Evolutionary conservation across 2,113 vertebrate genomes (phyloP).

Genomic region (Nycticebus coucang): DNA sequence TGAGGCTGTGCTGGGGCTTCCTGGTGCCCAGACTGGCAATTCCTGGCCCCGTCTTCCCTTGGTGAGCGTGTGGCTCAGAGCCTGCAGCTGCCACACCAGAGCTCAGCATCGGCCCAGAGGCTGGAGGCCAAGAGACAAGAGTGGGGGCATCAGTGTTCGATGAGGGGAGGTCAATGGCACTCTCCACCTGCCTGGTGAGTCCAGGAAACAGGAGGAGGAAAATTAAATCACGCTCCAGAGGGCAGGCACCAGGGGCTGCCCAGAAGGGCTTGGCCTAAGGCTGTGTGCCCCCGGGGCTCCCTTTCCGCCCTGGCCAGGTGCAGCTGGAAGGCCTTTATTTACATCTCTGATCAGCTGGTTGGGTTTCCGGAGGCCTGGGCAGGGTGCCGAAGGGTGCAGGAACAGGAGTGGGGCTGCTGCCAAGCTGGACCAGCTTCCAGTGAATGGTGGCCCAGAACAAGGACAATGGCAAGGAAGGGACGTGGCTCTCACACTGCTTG

Average conservation of each 20-base stretch:
- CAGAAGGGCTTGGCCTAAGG: background rate
- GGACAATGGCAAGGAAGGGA: conserved; percentile 56
- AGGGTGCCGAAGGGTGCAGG: background rate
- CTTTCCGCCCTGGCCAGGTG: conserved; percentile 63
- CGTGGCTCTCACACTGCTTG: background rate
- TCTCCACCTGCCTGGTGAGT: background rate
- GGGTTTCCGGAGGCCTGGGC: conserved; percentile 56
- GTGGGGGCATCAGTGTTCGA: background rate
- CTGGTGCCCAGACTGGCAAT: background rate
- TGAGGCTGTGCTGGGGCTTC: background rate
- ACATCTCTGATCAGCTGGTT: background rate
- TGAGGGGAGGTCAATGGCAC: background rate
- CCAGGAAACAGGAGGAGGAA: conserved; percentile 7
- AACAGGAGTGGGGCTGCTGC: background rate
- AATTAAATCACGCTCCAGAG: background rate
- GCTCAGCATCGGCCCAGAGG: background rate
- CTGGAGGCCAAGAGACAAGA: background rate
- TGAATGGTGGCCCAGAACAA: conserved; percentile 60
- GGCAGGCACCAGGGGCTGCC: background rate
- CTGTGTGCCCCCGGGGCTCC: background rate
- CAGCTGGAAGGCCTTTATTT: background rate
- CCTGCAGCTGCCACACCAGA: background rate
- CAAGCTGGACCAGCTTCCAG: conserved; percentile 12
- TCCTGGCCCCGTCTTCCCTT: rapidly evolving
- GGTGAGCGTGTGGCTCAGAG: background rate